Percentiles rank a stretch among this genome's conserved stretches.
These are phyloP conservation scores for Fregata magnificens DNA, from an alignment of 2,113 vertebrate genomes.

Conservation along the genomic window DNA sequence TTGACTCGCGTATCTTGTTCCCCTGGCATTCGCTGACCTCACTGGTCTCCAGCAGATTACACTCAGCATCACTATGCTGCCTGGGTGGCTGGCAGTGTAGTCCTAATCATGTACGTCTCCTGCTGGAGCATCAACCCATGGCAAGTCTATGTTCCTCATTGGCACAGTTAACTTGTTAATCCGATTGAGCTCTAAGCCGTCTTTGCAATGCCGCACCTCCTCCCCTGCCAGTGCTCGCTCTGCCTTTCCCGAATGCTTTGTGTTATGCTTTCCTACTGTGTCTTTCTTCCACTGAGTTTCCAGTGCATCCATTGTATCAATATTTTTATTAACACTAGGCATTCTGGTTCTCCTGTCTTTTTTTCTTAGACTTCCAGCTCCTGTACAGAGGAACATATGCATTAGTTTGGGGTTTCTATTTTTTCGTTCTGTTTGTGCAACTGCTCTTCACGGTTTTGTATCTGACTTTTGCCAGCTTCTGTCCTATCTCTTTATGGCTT, in stretches of 20 bases:
- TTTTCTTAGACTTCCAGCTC: neutral
- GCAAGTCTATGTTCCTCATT: neutral
- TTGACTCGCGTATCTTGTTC: rapidly evolving
- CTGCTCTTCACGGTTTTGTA: neutral
- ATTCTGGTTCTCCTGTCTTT: neutral
- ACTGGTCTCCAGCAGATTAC: neutral
- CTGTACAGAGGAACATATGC: neutral
- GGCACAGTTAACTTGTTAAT: neutral
- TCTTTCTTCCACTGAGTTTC: neutral
- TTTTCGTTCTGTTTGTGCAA: neutral
- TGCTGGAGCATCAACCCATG: neutral
- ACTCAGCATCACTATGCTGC: neutral
- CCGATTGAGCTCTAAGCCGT: neutral
- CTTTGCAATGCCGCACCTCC: rapidly evolving
- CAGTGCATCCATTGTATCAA: neutral
- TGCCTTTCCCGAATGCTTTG: rapidly evolving
- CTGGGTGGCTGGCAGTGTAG: neutral
- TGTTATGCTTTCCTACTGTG: rapidly evolving
- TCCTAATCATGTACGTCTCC: rapidly evolving
- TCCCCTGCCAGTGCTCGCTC: neutral
- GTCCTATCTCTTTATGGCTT: neutral
- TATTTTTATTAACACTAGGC: neutral
- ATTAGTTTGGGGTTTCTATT: neutral
- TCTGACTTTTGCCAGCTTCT: neutral
- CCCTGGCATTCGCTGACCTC: too few relatives aligned